Base-by-base conservation (phyloP, 92 coral and sea anemone genomes). In the Epizoanthus ramosus region DNA sequence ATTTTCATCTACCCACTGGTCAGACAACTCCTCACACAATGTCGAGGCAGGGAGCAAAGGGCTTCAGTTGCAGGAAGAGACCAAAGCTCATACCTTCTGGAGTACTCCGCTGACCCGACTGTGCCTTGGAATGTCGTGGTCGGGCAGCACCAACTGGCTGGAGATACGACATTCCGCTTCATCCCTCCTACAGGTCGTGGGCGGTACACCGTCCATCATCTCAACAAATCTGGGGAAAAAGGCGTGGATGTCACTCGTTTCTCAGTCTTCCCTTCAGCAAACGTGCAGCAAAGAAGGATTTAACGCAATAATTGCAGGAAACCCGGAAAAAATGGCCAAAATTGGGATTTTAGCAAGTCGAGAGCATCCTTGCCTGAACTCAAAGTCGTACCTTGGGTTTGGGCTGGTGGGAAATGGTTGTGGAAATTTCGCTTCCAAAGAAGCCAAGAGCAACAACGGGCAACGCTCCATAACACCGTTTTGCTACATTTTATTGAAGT, bases 81-180 rank as follows among this genome's bases (percentile, higher is more conserved):
- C 71, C 5, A 77, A 61, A 6, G 37, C 21, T 15, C 82, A 77
- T 47, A 77, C 82, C 10, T 77, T 60, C 52, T 77, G 71, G 82
- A 77, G 71, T 39, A 77, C 82, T 21, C 82, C 82, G 58, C 58
- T 77, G 56, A 77, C 82, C 41, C 63, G 24, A 43, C 21, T 77
- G 41, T 77, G 82, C 22, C 7, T 77, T 2, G 82, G 71, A 23
- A 77, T 45, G 71, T 39, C 57, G 21, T 21, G 16, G 58, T 14
- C 59, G 12, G 3, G 21, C 19, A 13, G 0, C 12, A 61, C 57
- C 0, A 61, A 14, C 8, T 77, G 82, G 82, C 17, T 77, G 39
- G 81, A 76, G 41, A 61, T 76, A 31, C 10, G 45, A 76, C 81
- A 76, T 4, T 76, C 81, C 0, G 60, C 81, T 41, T 39, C 81